Base-by-base conservation (phyloP, 2,113 vertebrate genomes). In the Rhinopomastus cyanomelas region DNA sequence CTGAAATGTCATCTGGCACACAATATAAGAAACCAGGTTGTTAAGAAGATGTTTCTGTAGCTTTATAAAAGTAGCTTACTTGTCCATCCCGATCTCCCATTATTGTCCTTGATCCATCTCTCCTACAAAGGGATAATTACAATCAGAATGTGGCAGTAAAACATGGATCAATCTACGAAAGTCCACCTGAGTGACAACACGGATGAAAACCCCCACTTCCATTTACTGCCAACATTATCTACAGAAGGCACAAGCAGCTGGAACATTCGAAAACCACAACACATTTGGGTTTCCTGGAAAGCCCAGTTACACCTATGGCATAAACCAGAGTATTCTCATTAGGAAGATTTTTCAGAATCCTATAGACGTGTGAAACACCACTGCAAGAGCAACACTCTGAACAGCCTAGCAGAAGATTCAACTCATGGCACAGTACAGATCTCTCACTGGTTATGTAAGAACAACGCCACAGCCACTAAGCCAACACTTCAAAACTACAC, bases 51-150 rank as follows among this genome's bases (percentile, higher is more conserved):
- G 62, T 30, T 92, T 88, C 71, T 59, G 16, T 60, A 84, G 57
- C 61, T 85, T 64, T 60, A 39, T 20, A 91, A 85, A 87, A n/a
- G 55, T 12, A 44, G 86, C 97, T 96, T 34, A 98, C 98, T 93
- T 97, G 97, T 69, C 97, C 96, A 78, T 98, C 98, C 95, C 99
- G 89, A 90, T 99, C 98, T 92, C 97, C 98, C 74, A 97, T 97
- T 73, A 98, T 96, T 37, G 98, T 97, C 68, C 99, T 97, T 4
- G 98, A 93, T 27, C 97, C 97, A 85, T 99, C 98, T 94, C 98
- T 98, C 97, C 98, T 98, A 82, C 46, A 95, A 96, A 55, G 44
- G 59, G 61, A 48, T 4, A 87, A 73, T 16, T 42, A 16, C 60
- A 64, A 53, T 87, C 34, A 95, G 62, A 66, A 16, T 26, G 19